These are phyloP conservation scores for Pseudachorutes palmiensis DNA, from an alignment of 1,140 invertebrate species.

Conservation along the genomic window DNA sequence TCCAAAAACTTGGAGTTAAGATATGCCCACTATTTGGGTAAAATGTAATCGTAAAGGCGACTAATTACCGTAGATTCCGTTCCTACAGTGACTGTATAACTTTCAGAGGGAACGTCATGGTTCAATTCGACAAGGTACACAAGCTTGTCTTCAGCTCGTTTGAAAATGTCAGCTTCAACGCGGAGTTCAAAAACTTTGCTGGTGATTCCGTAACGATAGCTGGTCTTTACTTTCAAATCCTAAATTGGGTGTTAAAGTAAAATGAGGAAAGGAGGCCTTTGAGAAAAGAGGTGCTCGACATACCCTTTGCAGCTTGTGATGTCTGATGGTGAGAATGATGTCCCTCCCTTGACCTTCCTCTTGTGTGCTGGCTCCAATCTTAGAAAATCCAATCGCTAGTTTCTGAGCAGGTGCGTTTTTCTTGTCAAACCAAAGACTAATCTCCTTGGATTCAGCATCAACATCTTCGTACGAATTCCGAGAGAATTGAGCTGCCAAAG, in stretches of 20 bases:
- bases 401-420: neutral
- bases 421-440: constrained; percentile 2
- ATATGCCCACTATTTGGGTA: neutral
- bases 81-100: neutral
- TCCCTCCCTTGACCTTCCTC: constrained; percentile 9
- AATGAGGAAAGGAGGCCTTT: neutral
- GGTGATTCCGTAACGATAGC: constrained; percentile 6
- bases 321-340: neutral
- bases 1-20: too few species aligned
- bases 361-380: neutral
- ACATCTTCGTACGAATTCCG: neutral
- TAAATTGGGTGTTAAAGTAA: neutral
- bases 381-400: neutral
- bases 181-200: neutral
- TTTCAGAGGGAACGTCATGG: constrained; percentile 7
- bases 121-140: neutral
- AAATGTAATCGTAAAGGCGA: neutral
- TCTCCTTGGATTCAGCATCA: neutral
- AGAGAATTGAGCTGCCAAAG: neutral
- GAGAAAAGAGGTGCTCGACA: neutral
- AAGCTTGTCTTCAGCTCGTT: constrained; percentile 6
- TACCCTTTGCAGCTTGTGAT: neutral
- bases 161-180: constrained; percentile 9
- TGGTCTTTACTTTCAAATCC: constrained; percentile 2
- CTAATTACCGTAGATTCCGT: neutral